These are phyloP conservation scores for Anguilla marmorata DNA, from an alignment of 2,797 vertebrate genomes.

Conservation along the genomic window DNA sequence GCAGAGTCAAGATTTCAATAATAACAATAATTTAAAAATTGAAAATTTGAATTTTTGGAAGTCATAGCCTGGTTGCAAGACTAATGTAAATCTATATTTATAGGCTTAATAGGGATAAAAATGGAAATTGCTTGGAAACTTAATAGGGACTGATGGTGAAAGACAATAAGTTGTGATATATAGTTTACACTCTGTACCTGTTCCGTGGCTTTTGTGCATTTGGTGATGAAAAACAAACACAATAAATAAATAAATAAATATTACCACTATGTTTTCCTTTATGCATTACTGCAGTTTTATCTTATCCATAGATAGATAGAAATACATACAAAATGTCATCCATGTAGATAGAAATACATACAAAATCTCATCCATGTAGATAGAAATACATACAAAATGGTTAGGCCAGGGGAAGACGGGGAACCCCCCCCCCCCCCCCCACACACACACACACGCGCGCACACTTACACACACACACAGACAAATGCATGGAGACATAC, in stretches of 20 bases:
- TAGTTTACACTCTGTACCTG: not conserved
- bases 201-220: not conserved
- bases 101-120: not conserved
- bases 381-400: too few relatives aligned
- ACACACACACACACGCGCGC: too few relatives aligned
- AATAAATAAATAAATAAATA: not conserved
- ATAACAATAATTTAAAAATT: not conserved
- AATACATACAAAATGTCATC: not conserved
- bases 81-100: not conserved
- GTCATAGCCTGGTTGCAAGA: not conserved
- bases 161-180: not conserved
- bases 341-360: too few relatives aligned
- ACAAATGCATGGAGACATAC: too few relatives aligned
- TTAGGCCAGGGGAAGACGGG: too few relatives aligned
- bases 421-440: too few relatives aligned
- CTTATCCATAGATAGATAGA: not conserved
- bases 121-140: not conserved
- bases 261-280: not conserved
- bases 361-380: too few relatives aligned
- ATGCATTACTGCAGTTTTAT: not conserved
- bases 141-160: not conserved
- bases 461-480: too few relatives aligned
- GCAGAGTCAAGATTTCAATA: not conserved
- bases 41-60: not conserved
- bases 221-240: not conserved